Percentiles rank a stretch among this genome's conserved stretches.
Evolutionary conservation across 2,888 invertebrate genomes (phyloP).

Genomic region (Drosophila pseudotalamancana): DNA sequence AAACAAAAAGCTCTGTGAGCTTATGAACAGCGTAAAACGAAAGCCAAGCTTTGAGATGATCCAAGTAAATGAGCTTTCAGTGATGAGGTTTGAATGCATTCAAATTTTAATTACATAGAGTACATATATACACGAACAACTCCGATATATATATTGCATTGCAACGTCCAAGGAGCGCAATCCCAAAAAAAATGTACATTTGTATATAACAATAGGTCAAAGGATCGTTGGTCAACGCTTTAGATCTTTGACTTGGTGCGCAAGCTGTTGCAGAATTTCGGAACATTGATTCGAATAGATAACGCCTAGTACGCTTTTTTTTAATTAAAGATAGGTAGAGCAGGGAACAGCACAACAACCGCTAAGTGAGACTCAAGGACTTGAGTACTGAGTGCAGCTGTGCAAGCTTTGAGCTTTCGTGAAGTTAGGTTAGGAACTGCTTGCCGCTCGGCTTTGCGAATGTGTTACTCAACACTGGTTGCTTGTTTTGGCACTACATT

Average conservation of each 20-base stretch:
- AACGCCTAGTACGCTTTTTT: conserved; percentile 13
- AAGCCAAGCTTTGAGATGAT: conserved; percentile 66
- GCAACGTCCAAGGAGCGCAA: conserved; percentile 35
- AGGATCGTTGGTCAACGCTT: conserved; percentile 25
- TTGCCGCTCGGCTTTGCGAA: conserved; percentile 18
- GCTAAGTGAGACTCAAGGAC: conserved; percentile 22
- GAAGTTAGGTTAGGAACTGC: conserved; percentile 42
- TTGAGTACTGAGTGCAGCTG: conserved; percentile 56
- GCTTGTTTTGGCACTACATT: conserved; percentile 26
- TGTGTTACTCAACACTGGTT: conserved; percentile 18
- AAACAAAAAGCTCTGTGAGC: conserved; percentile 13
- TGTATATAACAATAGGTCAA: conserved; percentile 14
- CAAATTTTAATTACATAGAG: conserved; percentile 59
- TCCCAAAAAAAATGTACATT: conserved; percentile 20
- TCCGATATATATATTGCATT: conserved; percentile 16
- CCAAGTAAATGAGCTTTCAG: conserved; percentile 22
- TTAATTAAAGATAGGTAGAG: neutral
- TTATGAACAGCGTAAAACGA: conserved; percentile 60
- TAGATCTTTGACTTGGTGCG: conserved; percentile 26
- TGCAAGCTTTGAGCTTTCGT: conserved; percentile 61
- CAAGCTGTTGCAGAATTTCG: conserved; percentile 37
- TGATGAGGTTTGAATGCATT: conserved; percentile 38
- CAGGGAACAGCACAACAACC: conserved; percentile 50
- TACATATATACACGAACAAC: conserved; percentile 72
- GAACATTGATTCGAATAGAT: conserved; percentile 8